A percentile compares a stretch with the other conserved stretches of the same genome.
These are phyloP conservation scores for Channa argus DNA, from an alignment of 2,113 vertebrate genomes.

Conservation along the genomic window DNA sequence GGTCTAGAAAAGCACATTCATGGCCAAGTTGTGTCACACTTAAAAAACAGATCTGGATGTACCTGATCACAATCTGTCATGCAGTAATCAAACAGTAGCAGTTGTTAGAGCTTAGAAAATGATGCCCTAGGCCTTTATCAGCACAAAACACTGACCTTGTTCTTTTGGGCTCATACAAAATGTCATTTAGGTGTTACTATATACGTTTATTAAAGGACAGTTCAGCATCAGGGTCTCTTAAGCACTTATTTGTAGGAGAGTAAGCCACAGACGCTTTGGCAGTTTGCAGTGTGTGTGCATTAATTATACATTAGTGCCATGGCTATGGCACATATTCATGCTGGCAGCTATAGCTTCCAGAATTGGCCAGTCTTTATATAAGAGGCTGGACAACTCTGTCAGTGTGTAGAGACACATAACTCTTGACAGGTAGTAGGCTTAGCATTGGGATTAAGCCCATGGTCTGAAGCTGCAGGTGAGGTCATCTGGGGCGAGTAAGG, in stretches of 20 bases:
- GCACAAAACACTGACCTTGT: too few species aligned
- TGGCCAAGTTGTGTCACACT: neutral
- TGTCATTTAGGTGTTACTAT: neutral
- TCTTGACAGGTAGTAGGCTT: conserved; percentile 81
- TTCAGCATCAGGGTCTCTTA: neutral
- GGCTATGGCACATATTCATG: conserved; percentile 6
- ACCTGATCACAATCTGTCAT: neutral
- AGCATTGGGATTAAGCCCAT: conserved; percentile 77
- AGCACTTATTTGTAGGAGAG: neutral
- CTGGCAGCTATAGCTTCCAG: conserved; percentile 13
- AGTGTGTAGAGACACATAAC: conserved; percentile 68
- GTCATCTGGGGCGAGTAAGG: conserved; percentile 47
- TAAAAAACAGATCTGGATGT: neutral
- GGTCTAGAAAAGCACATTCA: neutral
- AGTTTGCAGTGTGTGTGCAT: neutral
- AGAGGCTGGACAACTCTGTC: conserved; percentile 48
- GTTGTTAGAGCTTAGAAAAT: too few species aligned
- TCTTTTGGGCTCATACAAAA: too few species aligned
- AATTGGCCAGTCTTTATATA: conserved; percentile 64
- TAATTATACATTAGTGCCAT: neutral
- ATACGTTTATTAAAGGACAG: neutral
- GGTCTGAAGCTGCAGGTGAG: conserved; percentile 49
- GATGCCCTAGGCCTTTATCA: too few species aligned
- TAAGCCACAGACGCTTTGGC: neutral
- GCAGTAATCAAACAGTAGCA: neutral